Conservation (phyloP, 2,113 vertebrate species). For the Dipodomys spectabilis region DNA sequence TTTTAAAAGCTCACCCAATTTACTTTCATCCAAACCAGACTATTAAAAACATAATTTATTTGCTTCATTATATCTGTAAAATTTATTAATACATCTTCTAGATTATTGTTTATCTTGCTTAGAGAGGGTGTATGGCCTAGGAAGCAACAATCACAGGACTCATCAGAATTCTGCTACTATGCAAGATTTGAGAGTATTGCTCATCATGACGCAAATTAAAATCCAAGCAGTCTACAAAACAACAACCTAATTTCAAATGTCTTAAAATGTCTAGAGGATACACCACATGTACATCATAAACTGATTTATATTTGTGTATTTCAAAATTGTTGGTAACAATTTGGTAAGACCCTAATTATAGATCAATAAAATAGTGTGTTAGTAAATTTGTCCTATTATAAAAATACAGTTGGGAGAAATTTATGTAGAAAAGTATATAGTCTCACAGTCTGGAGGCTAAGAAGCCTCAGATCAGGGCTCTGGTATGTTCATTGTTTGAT, state of each 20-base stretch:
- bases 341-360: background rate
- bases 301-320: background rate
- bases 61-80: slow-evolving; percentile 34
- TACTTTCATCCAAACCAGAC: too few species aligned
- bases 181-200: background rate
- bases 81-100: background rate
- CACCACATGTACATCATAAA: background rate
- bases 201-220: background rate
- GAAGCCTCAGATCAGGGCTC: background rate
- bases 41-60: background rate
- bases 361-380: background rate
- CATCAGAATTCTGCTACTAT: background rate
- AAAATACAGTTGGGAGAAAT: background rate
- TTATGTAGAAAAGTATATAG: background rate
- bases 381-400: background rate
- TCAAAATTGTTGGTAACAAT: background rate
- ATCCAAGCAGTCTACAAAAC: background rate
- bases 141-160: background rate
- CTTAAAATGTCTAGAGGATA: background rate
- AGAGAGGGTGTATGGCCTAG: background rate
- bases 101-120: background rate
- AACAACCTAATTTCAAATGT: background rate
- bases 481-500: background rate
- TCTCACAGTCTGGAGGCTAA: background rate
- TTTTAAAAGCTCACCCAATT: too few species aligned